A percentile compares a stretch with the other conserved stretches of the same genome.
These are phyloP conservation scores for Paralichthys olivaceus DNA, from an alignment of 2,113 vertebrate species.

Conservation along the genomic window DNA sequence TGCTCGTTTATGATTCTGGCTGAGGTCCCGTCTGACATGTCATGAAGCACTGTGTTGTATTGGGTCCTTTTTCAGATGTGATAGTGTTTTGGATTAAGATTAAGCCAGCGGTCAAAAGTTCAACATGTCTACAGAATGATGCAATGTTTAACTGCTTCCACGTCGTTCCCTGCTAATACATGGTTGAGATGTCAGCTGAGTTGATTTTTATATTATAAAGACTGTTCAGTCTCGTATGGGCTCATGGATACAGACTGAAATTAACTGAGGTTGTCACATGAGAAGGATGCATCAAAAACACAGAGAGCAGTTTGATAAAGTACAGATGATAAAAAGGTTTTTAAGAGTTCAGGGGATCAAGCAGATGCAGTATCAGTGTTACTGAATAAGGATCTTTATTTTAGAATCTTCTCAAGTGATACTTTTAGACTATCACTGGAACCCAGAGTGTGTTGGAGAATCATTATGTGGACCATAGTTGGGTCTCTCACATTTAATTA, in stretches of 20 bases:
- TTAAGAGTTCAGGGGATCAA: no score
- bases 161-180: no score
- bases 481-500: conserved; percentile 15
- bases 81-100: background rate
- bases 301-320: no score
- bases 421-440: no score
- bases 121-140: background rate
- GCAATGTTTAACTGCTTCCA: background rate
- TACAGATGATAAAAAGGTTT: no score
- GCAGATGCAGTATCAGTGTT: no score
- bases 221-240: background rate
- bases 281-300: background rate
- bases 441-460: conserved; percentile 9
- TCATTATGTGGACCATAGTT: conserved; percentile 2
- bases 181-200: no score
- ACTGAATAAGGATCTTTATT: no score
- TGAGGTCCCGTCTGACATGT: conserved; percentile 2
- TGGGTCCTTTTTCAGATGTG: background rate
- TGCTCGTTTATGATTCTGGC: conserved; percentile 22
- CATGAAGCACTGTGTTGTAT: background rate
- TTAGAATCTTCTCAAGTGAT: no score
- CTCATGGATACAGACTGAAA: background rate
- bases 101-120: background rate
- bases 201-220: no score
- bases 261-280: background rate